Evolutionary conservation across 2,797 vertebrate genomes (phyloP).

Genomic region (Iguana delicatissima): DNA sequence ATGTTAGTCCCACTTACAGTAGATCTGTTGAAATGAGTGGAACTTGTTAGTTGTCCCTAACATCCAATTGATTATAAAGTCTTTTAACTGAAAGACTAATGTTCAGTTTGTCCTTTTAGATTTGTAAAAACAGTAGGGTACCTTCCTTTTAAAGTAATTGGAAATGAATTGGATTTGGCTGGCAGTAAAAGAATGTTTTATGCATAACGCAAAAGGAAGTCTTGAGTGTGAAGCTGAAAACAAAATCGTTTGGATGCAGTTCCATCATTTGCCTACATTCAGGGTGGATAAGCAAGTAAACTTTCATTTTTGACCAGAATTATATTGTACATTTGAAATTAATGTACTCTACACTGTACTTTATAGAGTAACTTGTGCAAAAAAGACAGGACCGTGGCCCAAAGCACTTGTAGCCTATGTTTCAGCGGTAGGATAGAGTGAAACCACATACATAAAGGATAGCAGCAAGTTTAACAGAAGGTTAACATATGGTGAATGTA

Average conservation of each 20-base stretch:
- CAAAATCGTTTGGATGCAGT: not conserved
- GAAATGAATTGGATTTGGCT: too few relatives aligned
- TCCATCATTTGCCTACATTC: too few relatives aligned
- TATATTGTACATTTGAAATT: too few relatives aligned
- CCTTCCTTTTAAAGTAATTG: not conserved
- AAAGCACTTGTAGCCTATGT: not conserved
- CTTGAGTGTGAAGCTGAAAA: not conserved
- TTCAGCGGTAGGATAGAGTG: not conserved
- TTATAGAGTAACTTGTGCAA: too few relatives aligned
- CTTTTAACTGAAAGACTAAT: not conserved
- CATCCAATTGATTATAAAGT: not conserved
- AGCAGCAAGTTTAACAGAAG: not conserved
- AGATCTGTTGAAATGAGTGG: not conserved
- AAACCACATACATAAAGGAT: not conserved
- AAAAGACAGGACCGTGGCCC: too few relatives aligned
- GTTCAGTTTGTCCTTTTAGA: not conserved
- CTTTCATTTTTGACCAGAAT: too few relatives aligned
- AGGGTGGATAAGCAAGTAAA: too few relatives aligned
- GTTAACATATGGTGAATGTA: not conserved
- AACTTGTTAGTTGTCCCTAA: not conserved
- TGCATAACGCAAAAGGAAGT: too few relatives aligned
- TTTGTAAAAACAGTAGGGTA: too few relatives aligned
- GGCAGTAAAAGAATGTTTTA: too few relatives aligned
- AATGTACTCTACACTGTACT: too few relatives aligned
- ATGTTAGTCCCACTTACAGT: not conserved